Percentiles rank a stretch among this genome's conserved stretches.
These are phyloP conservation scores for Orthosia cruda DNA, from an alignment of 2,888 invertebrate species.

Conservation along the genomic window DNA sequence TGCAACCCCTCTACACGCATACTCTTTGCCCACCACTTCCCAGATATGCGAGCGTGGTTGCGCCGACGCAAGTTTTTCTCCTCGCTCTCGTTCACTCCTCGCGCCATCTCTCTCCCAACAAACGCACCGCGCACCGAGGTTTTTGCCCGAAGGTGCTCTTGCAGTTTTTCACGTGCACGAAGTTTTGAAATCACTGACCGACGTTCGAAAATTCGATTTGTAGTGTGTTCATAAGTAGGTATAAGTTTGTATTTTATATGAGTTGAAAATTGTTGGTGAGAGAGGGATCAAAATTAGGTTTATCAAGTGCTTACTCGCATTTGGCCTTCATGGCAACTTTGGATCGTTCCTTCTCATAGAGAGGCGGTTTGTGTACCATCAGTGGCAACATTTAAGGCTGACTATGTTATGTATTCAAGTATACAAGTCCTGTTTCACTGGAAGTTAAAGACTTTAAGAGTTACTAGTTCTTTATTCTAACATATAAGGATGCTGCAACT, in stretches of 20 bases:
- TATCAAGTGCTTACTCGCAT: background rate
- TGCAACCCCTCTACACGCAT: constrained; percentile 45
- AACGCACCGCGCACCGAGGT: constrained; percentile 81
- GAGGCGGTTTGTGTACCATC: too few species aligned
- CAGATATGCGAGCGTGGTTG: constrained; percentile 84
- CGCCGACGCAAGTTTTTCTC: constrained; percentile 84
- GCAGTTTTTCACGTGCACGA: constrained; percentile 77
- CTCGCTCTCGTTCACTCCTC: constrained; percentile 70
- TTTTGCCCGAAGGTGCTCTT: constrained; percentile 77
- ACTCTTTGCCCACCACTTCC: constrained; percentile 78
- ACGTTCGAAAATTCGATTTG: constrained; percentile 68
- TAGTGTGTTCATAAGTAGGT: constrained; percentile 22
- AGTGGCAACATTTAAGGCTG: background rate
- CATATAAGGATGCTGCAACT: background rate
- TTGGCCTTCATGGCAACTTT: background rate
- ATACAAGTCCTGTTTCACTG: background rate
- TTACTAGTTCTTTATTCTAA: background rate
- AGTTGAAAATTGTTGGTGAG: constrained; percentile 20
- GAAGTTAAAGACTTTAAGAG: too few species aligned
- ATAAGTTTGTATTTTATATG: constrained; percentile 4
- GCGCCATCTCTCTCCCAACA: constrained; percentile 80
- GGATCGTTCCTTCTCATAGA: background rate
- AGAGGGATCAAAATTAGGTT: background rate
- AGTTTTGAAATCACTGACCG: constrained; percentile 69
- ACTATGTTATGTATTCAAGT: background rate